These are phyloP conservation scores for Lissocephala sabroskyi DNA, from an alignment of 2,888 invertebrate species.

Conservation along the genomic window DNA sequence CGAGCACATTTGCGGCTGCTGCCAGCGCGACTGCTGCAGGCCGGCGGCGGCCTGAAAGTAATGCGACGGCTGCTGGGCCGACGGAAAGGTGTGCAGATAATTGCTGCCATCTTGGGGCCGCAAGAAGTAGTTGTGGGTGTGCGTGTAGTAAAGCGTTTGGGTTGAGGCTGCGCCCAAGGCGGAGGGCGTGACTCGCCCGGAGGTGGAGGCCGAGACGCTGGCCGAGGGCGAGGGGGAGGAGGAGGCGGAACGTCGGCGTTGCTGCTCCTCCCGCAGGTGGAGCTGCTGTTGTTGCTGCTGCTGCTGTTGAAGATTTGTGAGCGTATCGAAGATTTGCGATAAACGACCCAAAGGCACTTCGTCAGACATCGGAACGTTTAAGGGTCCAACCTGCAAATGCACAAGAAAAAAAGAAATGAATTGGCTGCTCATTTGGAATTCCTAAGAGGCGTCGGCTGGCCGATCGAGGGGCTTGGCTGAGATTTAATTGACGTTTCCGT, in stretches of 20 bases:
- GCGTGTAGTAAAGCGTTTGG: constrained; percentile 38
- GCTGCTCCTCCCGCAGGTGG: constrained; percentile 28
- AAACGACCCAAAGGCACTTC: constrained; percentile 81
- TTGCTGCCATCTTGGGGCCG: constrained; percentile 55
- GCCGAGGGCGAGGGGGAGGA: constrained; percentile 54
- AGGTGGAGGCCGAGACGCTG: constrained; percentile 37
- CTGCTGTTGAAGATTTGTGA: constrained; percentile 80
- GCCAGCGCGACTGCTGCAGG: constrained; percentile 27
- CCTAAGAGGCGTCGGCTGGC: too few relatives aligned
- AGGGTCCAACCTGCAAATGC: constrained; percentile 19
- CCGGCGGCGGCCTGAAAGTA: constrained; percentile 22
- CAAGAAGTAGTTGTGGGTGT: constrained; percentile 57
- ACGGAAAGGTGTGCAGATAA: constrained; percentile 69
- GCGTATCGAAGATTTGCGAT: constrained; percentile 88
- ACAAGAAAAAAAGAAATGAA: not conserved
- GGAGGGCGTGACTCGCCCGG: constrained; percentile 62
- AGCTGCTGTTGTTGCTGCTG: constrained; percentile 77
- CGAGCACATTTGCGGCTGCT: constrained; percentile 27
- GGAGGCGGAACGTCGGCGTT: constrained; percentile 48
- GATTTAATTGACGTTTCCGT: not conserved
- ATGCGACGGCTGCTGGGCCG: constrained; percentile 50
- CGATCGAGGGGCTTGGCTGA: too few relatives aligned
- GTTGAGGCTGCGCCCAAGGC: constrained; percentile 45
- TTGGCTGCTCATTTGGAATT: too few relatives aligned
- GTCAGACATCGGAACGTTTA: constrained; percentile 78